Evolutionary conservation across 2,888 invertebrate genomes (phyloP).

Genomic region (Abrostola tripartita): DNA sequence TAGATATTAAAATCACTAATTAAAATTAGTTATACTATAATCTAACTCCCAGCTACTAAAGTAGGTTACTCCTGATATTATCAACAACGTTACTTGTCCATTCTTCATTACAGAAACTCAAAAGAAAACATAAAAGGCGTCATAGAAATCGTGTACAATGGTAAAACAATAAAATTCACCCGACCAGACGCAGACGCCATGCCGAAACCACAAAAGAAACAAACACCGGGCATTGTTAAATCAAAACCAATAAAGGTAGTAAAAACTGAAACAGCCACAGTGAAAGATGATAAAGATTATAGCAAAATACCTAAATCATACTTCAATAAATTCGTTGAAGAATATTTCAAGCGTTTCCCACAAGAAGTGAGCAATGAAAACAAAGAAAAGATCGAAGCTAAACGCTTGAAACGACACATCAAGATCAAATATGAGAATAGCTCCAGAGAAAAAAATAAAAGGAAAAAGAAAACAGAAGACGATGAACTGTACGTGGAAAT

Average conservation of each 20-base stretch:
- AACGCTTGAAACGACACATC: constrained; percentile 74
- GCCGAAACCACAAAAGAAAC: constrained; percentile 11
- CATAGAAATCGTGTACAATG: constrained; percentile 75
- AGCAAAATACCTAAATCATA: constrained; percentile 49
- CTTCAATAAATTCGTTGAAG: constrained; percentile 62
- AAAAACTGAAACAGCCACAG: constrained; percentile 9
- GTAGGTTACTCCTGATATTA: neutral
- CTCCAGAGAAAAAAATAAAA: constrained; percentile 36
- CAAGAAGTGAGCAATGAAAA: constrained; percentile 33
- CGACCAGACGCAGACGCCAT: constrained; percentile 16
- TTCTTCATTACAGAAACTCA: constrained; percentile 60
- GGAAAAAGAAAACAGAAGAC: constrained; percentile 63
- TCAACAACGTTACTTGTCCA: constrained; percentile 5
- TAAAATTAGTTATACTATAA: too few relatives aligned
- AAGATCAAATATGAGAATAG: constrained; percentile 61
- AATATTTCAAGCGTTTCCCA: constrained; percentile 62
- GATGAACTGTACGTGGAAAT: constrained; percentile 83
- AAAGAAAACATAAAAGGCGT: constrained; percentile 70
- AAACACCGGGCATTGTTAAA: constrained; percentile 4
- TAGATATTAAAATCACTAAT: too few relatives aligned
- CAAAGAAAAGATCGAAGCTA: constrained; percentile 40
- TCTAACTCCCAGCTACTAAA: neutral
- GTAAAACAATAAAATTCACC: constrained; percentile 67
- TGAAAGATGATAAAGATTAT: constrained; percentile 15
- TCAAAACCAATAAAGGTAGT: constrained; percentile 5